Evolutionary conservation across 2,113 vertebrate species (phyloP).

Genomic region (Paramisgurnus dabryanus): DNA sequence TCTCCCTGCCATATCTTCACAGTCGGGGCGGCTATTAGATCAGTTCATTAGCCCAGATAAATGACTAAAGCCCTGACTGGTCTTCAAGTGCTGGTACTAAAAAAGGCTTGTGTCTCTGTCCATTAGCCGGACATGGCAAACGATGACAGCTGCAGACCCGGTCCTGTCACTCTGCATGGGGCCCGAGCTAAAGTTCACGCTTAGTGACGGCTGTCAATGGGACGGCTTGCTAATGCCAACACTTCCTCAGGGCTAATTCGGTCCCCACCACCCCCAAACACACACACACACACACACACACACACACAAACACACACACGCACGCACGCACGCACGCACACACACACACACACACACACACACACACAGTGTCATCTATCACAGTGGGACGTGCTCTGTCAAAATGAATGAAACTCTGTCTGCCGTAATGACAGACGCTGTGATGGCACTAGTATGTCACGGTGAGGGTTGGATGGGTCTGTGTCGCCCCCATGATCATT

Average conservation of each 20-base stretch:
- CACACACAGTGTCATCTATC: conserved; percentile 47
- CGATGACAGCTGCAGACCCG: conserved; percentile 62
- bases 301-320: no score
- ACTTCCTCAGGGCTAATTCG: conserved; percentile 65
- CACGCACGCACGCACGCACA: background rate
- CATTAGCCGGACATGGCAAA: conserved; percentile 63
- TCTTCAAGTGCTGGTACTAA: conserved; percentile 7
- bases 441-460: conserved; percentile 65
- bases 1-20: background rate
- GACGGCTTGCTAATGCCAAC: conserved; percentile 35
- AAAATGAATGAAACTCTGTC: conserved; percentile 49
- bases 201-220: conserved; percentile 71
- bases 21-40: conserved; percentile 8
- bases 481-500: conserved; percentile 65
- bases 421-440: conserved; percentile 65
- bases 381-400: conserved; percentile 54
- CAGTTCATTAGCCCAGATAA: conserved; percentile 40
- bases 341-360: background rate
- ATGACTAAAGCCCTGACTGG: conserved; percentile 33
- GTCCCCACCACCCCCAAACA: conserved; percentile 43
- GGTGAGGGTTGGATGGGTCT: conserved; percentile 66
- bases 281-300: no score
- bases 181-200: conserved; percentile 63
- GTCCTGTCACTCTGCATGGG: conserved; percentile 52
- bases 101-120: conserved; percentile 56